phyloP scores from a whole-genome alignment of 2,888 invertebrate genomes.

The Steromphala cineraria region DNA sequence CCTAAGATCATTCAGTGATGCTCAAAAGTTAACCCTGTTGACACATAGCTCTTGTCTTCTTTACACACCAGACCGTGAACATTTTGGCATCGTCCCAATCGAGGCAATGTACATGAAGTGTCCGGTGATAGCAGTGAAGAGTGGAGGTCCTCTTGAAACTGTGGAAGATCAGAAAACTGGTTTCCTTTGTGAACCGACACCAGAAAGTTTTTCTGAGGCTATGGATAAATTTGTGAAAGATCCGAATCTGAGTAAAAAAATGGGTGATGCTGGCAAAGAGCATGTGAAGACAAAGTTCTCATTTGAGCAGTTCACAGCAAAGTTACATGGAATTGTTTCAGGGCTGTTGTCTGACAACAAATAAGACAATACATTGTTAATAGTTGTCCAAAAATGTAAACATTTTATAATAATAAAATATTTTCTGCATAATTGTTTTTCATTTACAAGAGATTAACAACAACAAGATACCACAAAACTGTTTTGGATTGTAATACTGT shows the following conservation, averaged over 20 bases:
- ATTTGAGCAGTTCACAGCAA: slow-evolving; percentile 83
- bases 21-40: slow-evolving; percentile 88
- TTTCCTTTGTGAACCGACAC: slow-evolving; percentile 77
- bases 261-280: slow-evolving; percentile 85
- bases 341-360: slow-evolving; percentile 25
- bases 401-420: too few species aligned
- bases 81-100: slow-evolving; percentile 99
- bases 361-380: neutral
- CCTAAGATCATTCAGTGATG: slow-evolving; percentile 90
- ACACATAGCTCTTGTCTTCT: slow-evolving; percentile 85
- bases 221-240: slow-evolving; percentile 84
- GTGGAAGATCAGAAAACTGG: slow-evolving; percentile 78
- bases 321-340: slow-evolving; percentile 61
- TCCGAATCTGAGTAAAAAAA: slow-evolving; percentile 79
- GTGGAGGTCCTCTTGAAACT: slow-evolving; percentile 97
- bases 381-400: too few species aligned
- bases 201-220: slow-evolving; percentile 85
- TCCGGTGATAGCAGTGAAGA: slow-evolving; percentile 95
- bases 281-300: slow-evolving; percentile 89
- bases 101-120: slow-evolving; percentile 97
- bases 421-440: too few species aligned
- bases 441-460: too few species aligned
- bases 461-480: too few species aligned
- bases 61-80: slow-evolving; percentile 97
- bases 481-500: too few species aligned